Evolutionary conservation across 2,113 vertebrate species (phyloP).

Genomic region (Esox niger): DNA sequence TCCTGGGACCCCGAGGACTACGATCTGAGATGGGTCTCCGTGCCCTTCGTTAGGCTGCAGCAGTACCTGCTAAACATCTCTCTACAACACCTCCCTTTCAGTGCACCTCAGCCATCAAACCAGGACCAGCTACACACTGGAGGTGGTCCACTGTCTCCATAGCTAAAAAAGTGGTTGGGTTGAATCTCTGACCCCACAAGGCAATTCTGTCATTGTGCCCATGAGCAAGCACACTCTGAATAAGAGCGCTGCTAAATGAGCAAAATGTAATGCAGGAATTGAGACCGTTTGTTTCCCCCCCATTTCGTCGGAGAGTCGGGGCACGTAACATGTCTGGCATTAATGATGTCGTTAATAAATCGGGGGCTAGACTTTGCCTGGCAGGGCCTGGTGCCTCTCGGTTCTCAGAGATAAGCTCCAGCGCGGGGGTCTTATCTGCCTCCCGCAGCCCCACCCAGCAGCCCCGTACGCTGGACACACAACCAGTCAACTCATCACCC

Average conservation of each 20-base stretch:
- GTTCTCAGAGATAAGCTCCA: conserved; percentile 67
- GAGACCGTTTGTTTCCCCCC: not conserved
- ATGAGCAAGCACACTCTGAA: too few relatives aligned
- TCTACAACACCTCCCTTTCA: conserved; percentile 89
- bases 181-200: too few relatives aligned
- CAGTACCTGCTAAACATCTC: conserved; percentile 94
- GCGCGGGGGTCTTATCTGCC: conserved; percentile 68
- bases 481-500: conserved; percentile 71
- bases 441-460: conserved; percentile 66
- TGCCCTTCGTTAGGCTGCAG: conserved; percentile 89
- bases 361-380: conserved; percentile 71
- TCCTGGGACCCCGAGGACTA: conserved; percentile 90
- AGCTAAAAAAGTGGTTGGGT: too few relatives aligned
- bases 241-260: too few relatives aligned
- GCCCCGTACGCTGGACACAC: conserved; percentile 59
- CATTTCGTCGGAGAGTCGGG: conserved; percentile 72
- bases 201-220: too few relatives aligned
- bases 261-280: too few relatives aligned
- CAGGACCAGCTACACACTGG: conserved; percentile 76
- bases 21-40: conserved; percentile 89
- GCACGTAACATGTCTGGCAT: conserved; percentile 94
- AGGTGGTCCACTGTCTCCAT: too few relatives aligned
- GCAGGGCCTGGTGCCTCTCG: conserved; percentile 79
- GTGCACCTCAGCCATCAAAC: conserved; percentile 88
- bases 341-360: conserved; percentile 80